Evolutionary conservation across 2,797 vertebrate genomes (phyloP), one percentile per base, ranked within the genome.

Genomic region (Eidolon dupreanum): DNA sequence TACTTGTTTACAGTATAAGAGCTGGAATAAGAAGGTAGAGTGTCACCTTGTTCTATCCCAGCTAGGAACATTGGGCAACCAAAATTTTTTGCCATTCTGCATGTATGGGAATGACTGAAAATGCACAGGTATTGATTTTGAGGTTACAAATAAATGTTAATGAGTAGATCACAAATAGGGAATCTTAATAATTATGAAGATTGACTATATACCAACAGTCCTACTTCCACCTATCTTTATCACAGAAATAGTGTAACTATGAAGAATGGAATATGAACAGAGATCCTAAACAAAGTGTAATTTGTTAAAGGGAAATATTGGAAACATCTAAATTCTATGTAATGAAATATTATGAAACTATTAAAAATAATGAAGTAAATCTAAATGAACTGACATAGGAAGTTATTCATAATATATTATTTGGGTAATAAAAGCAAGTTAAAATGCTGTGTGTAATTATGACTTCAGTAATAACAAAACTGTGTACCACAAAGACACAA

Each of bases 301-400:
- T 53, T 90, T 95, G 53, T 90, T 92, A 85, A 83, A 68, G 33
- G 33, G 16, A 53, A 75, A 87, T 92, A 49, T 4, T 78, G 10
- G 31, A 91, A 93, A 85, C 59, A 57, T 79, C 38, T 5, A 65
- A n/a, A 90, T 83, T 84, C 12, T 63, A 5, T 75, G 26, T 0
- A 51, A 3, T 85, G 19, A 41, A 79, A 92, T 92, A 31, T 19
- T 82, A 12, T 36, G 26, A 61, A 81, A 22, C 33, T 88, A 9
- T 90, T 74, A 74, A 88, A 93, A 93, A 79, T 74, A 93, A 86
- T 82, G 19, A 86, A 96, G 89, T 89, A 91, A 24, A 43, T 92
- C 82, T 75, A 74, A 81, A 16, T 95, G 33, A 88, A 70, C 31
- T 75, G 36, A 57, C 19, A 63, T 51, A 33, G 36, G 66, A 95